Conservation (phyloP, 1,140 invertebrate species). For the Camponotus floridanus region DNA sequence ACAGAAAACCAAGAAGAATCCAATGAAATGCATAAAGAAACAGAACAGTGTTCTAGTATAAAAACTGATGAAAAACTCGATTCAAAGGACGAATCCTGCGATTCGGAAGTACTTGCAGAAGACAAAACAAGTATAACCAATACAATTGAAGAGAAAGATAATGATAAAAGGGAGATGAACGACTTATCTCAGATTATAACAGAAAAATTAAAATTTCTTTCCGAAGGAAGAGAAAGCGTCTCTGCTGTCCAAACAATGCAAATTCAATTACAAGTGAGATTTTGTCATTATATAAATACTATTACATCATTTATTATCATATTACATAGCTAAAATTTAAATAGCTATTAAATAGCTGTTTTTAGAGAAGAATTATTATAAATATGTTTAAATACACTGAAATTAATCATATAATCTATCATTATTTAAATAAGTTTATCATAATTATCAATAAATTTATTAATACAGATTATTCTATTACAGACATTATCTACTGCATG, state of each 20-base stretch:
- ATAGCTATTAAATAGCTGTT: too few relatives aligned
- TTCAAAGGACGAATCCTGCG: constrained; percentile 26
- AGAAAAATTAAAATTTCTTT: constrained; percentile 89
- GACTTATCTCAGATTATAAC: constrained; percentile 85
- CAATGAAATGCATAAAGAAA: neutral
- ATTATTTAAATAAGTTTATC: neutral
- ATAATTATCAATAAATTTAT: neutral
- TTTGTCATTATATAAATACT: neutral
- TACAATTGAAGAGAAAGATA: constrained; percentile 63
- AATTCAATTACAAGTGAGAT: constrained; percentile 88
- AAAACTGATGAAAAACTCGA: constrained; percentile 27
- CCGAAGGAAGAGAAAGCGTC: constrained; percentile 87
- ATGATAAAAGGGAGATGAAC: constrained; percentile 80
- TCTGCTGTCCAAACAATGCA: constrained; percentile 89
- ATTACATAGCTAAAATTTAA: neutral
- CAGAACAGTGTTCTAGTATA: neutral
- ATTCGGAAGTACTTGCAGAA: constrained; percentile 10
- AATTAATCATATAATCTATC: neutral
- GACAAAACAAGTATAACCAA: neutral
- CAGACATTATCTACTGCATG: constrained; percentile 89
- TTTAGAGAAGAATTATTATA: neutral
- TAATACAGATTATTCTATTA: constrained; percentile 69
- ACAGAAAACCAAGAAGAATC: constrained; percentile 31
- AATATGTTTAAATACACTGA: neutral
- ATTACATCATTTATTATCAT: neutral